Percentiles rank a stretch among this genome's conserved stretches.
Conservation (phyloP, 2,888 invertebrate genomes). For the Leptopilina myrica region DNA sequence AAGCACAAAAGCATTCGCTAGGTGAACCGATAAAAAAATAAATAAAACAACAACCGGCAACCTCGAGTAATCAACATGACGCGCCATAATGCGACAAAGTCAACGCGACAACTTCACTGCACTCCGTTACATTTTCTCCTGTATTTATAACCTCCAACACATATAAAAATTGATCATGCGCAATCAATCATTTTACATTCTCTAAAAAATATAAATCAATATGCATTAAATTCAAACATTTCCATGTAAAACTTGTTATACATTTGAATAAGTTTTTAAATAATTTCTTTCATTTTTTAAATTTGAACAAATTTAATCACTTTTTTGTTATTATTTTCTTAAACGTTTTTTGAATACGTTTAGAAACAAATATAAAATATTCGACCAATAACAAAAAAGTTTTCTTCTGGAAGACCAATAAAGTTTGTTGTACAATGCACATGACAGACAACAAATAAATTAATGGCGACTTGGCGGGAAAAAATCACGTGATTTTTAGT, state of each 20-base stretch:
- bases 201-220: neutral
- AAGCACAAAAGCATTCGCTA: constrained; percentile 60
- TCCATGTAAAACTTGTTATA: neutral
- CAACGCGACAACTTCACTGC: constrained; percentile 66
- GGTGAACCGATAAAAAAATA: constrained; percentile 63
- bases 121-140: constrained; percentile 42
- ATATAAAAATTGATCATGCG: neutral
- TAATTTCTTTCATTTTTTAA: neutral
- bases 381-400: neutral
- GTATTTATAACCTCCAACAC: constrained; percentile 54
- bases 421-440: neutral
- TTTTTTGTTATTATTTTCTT: neutral
- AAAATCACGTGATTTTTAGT: neutral
- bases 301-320: neutral
- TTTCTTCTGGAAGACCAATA: neutral
- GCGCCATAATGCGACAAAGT: constrained; percentile 74
- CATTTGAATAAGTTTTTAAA: neutral
- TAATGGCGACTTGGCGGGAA: constrained; percentile 9
- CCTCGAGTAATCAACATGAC: constrained; percentile 69
- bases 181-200: constrained; percentile 10
- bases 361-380: neutral
- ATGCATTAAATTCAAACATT: neutral
- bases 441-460: neutral
- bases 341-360: too few species aligned
- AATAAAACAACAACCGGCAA: constrained; percentile 69